Base-by-base conservation (phyloP, 2,888 invertebrate species). In the Plagodis pulveraria region DNA sequence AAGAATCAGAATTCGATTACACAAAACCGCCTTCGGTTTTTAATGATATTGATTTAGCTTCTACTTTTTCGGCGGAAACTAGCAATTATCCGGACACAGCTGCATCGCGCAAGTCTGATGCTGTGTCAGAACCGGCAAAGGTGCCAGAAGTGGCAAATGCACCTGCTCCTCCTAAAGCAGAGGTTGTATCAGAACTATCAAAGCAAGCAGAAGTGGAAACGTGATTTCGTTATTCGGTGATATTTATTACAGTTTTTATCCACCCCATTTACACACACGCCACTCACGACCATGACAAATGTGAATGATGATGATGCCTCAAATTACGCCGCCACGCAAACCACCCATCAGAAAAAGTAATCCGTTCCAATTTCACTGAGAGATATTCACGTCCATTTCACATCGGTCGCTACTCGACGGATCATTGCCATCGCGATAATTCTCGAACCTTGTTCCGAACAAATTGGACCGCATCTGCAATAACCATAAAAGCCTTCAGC, bases 281-380 rank as follows among this genome's bases (percentile, higher is more conserved):
- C 46, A 56, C 44, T 50, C 41, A 12, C 32, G 42, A 41, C 52
- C 70, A 75, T 77, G 67, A 73, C 67, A 73, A 72, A 75, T 70
- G 71, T 70, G 76, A 81, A 83, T 79, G 76, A 80, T 78, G 77
- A 81, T 81, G 72, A 76, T 74, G 65, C 70, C 64, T 65, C 67
- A 70, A 77, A 80, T 80, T 75, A 78, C 72, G 67, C 61, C 61
- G 69, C 67, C 88, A 89, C 86, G 88, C 88, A 71, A 89, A 81
- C 72, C 53, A 67, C 71, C 73, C 84, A 86, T 89, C 83, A 86
- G 66, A 69, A 65, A 74, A 72, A 73, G 76, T 81, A 83, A 86
- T 85, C 76, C 77, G 78, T 83, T 85, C 86, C 81, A 83, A 84
- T 87, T 86, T 81, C 50, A 73, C 71, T 74, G 81, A 81, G 74